Conservation (phyloP, 2,797 vertebrate species). For the Mormyrops attenuatus region DNA sequence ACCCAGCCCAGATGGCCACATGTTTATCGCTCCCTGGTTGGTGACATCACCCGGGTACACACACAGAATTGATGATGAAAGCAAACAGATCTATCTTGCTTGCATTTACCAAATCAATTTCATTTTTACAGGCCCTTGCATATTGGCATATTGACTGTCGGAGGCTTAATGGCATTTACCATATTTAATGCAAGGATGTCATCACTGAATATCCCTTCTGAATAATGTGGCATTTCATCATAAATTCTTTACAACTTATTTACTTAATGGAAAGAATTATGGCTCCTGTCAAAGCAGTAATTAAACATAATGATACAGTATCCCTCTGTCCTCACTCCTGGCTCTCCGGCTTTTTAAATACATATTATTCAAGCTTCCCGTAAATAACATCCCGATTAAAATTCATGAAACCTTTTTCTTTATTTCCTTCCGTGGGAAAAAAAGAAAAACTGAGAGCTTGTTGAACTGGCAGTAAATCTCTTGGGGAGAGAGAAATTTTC, state of each 20-base stretch:
- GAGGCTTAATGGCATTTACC: slow-evolving; percentile 85
- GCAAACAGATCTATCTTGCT: slow-evolving; percentile 99
- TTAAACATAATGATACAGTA: slow-evolving; percentile 86
- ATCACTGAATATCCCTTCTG: slow-evolving; percentile 86
- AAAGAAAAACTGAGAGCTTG: slow-evolving; percentile 39
- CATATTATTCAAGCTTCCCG: slow-evolving; percentile 62
- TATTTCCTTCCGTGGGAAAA: slow-evolving; percentile 49
- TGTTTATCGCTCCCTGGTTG: slow-evolving; percentile 90
- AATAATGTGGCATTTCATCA: slow-evolving; percentile 96
- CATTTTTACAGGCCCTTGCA: slow-evolving; percentile 91
- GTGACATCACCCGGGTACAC: slow-evolving; percentile 94
- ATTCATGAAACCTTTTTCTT: slow-evolving; percentile 63
- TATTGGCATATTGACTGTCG: slow-evolving; percentile 98
- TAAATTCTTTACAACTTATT: slow-evolving; percentile 97
- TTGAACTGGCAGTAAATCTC: slow-evolving; percentile 56
- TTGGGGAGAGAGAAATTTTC: slow-evolving; percentile 42
- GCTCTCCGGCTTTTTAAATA: slow-evolving; percentile 61
- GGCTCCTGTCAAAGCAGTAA: slow-evolving; percentile 79
- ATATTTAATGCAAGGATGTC: slow-evolving; percentile 98
- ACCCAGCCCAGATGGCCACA: slow-evolving; percentile 84
- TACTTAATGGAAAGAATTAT: slow-evolving; percentile 98
- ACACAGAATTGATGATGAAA: slow-evolving; percentile 98
- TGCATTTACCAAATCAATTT: slow-evolving; percentile 99
- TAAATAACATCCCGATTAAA: slow-evolving; percentile 65
- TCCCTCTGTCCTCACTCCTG: slow-evolving; percentile 32